These are phyloP conservation scores for Keiferia lycopersicella DNA, from an alignment of 2,888 invertebrate genomes.

Conservation along the genomic window DNA sequence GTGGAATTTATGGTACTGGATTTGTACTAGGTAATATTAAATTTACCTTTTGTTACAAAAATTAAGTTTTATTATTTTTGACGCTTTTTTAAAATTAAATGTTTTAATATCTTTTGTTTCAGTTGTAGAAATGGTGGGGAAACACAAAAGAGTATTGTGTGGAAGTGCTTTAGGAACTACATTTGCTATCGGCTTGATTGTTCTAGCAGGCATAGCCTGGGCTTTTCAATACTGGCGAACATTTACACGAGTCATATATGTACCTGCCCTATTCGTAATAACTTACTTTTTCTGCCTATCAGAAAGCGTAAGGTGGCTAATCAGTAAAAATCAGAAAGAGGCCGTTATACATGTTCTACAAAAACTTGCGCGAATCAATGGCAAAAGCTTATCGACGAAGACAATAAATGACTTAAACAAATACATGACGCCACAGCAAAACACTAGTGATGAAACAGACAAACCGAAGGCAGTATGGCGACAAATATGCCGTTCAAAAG, in stretches of 20 bases:
- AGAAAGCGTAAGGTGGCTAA: slow-evolving; percentile 15
- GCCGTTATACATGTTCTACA: background rate
- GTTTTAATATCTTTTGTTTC: background rate
- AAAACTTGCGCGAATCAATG: background rate
- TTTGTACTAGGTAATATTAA: slow-evolving; percentile 14
- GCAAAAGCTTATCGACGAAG: background rate
- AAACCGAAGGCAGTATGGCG: background rate
- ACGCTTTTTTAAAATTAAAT: background rate
- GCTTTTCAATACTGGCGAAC: slow-evolving; percentile 11
- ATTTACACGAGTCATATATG: background rate
- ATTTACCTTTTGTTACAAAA: background rate
- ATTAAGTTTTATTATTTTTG: background rate
- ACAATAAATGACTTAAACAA: background rate
- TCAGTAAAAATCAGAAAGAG: background rate
- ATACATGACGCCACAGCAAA: background rate
- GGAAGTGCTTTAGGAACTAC: background rate
- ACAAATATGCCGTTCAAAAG: background rate
- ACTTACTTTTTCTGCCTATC: slow-evolving; percentile 9
- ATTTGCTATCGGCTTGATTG: background rate
- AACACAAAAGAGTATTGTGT: slow-evolving; percentile 8
- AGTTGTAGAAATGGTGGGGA: slow-evolving; percentile 10
- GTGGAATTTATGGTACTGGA: slow-evolving; percentile 9
- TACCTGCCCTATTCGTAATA: background rate
- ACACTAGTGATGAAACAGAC: background rate
- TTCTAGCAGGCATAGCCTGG: slow-evolving; percentile 2